phyloP scores from a whole-genome alignment of 2,113 vertebrate genomes.

The Petaurus breviceps region DNA sequence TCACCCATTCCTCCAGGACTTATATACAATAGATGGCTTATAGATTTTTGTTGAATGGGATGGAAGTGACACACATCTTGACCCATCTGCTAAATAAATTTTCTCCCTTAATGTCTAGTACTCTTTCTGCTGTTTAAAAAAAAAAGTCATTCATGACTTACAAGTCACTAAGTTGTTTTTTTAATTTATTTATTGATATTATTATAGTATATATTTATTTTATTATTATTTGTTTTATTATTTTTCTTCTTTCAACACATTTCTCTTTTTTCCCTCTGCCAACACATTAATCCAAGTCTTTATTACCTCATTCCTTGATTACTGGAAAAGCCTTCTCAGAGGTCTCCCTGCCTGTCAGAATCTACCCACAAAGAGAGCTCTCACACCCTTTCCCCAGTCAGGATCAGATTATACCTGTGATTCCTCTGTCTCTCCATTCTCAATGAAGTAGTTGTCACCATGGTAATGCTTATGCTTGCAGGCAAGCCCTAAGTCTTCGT shows the following conservation, averaged over 20 bases:
- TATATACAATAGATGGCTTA: neutral
- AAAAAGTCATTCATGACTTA: neutral
- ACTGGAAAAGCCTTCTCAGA: neutral
- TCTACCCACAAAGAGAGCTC: neutral
- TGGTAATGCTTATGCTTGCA: neutral
- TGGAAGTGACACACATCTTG: neutral
- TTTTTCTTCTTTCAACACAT: neutral
- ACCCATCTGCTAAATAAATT: neutral
- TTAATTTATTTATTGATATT: no score
- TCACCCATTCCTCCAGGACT: neutral
- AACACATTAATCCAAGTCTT: neutral
- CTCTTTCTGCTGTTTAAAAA: neutral
- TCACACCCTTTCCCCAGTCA: neutral
- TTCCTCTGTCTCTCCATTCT: neutral
- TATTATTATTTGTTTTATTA: neutral
- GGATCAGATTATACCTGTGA: neutral
- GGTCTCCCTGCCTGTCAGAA: neutral
- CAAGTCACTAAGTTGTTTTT: neutral
- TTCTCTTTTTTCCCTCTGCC: neutral
- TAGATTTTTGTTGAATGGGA: neutral
- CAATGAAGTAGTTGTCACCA: neutral
- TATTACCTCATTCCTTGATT: neutral
- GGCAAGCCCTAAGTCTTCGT: no score
- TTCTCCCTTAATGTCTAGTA: neutral
- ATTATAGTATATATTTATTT: no score